Percentiles rank a stretch among this genome's conserved stretches.
These are phyloP conservation scores for Parnassius glacialis DNA, from an alignment of 2,888 invertebrate species.

Conservation along the genomic window DNA sequence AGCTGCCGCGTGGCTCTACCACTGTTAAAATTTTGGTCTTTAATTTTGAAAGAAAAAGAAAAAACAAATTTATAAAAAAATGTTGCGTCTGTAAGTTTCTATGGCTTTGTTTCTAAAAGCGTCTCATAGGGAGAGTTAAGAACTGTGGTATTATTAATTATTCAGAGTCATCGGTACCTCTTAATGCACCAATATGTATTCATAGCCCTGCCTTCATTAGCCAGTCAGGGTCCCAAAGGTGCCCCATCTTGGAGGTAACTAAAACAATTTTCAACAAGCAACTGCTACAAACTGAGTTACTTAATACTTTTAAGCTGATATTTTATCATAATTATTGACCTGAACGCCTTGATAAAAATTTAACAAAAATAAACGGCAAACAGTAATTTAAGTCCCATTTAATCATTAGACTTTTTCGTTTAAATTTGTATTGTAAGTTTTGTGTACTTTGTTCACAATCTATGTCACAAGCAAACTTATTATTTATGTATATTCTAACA, in stretches of 20 bases:
- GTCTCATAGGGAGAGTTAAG: constrained; percentile 46
- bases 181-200: constrained; percentile 73
- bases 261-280: constrained; percentile 42
- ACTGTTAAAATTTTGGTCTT: no score
- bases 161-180: constrained; percentile 51
- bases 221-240: constrained; percentile 40
- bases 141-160: constrained; percentile 59
- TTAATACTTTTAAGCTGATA: not conserved
- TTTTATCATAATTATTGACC: not conserved
- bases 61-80: not conserved
- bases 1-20: no score
- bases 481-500: no score
- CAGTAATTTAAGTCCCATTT: no score
- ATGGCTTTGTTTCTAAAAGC: constrained; percentile 12
- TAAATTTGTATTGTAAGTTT: no score
- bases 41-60: not conserved
- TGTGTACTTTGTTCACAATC: no score
- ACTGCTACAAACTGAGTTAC: not conserved
- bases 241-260: constrained; percentile 36
- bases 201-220: constrained; percentile 64
- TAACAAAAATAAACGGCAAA: no score
- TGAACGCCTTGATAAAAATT: not conserved
- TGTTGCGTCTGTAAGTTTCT: constrained; percentile 9
- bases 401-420: no score
- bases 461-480: no score